Conservation (phyloP, 37 sponge, comb jelly and placozoan genomes). For the Cladorhizidae sp. region DNA sequence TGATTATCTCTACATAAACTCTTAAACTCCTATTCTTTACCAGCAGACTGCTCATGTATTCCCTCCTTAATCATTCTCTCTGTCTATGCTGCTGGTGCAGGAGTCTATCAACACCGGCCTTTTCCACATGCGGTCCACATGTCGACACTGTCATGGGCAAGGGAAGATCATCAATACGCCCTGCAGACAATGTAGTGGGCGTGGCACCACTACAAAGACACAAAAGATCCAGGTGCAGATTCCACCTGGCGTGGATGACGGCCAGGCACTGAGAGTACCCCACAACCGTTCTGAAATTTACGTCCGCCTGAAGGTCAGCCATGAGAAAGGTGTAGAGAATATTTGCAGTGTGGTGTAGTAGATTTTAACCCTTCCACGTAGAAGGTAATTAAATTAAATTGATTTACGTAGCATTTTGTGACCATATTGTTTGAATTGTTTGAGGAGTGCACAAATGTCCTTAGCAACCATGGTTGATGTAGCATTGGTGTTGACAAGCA, state of each 20-base stretch:
- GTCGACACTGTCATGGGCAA: slow-evolving; percentile 75
- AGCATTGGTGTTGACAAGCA: too few species aligned
- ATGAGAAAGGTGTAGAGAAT: background rate
- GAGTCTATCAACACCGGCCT: slow-evolving; percentile 71
- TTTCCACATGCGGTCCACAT: slow-evolving; percentile 83
- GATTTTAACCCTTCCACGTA: background rate
- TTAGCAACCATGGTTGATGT: too few species aligned
- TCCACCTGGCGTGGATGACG: slow-evolving; percentile 83
- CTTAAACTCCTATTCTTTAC: too few species aligned
- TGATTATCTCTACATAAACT: too few species aligned
- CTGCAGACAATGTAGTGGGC: slow-evolving; percentile 63
- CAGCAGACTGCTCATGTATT: too few species aligned
- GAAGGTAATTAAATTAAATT: background rate
- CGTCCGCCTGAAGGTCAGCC: slow-evolving; percentile 48
- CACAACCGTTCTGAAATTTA: slow-evolving; percentile 61
- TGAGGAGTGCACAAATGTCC: too few species aligned
- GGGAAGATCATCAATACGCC: slow-evolving; percentile 67
- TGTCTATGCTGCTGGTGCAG: slow-evolving; percentile 24
- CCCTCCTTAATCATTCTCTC: background rate
- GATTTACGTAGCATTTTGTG: background rate
- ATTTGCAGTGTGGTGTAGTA: background rate
- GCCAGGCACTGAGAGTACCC: slow-evolving; percentile 74
- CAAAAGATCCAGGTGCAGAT: slow-evolving; percentile 69
- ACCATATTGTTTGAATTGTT: too few species aligned
- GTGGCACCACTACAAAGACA: slow-evolving; percentile 43